Evolutionary conservation across 2,888 invertebrate genomes (phyloP).

Genomic region (Pecten maximus): DNA sequence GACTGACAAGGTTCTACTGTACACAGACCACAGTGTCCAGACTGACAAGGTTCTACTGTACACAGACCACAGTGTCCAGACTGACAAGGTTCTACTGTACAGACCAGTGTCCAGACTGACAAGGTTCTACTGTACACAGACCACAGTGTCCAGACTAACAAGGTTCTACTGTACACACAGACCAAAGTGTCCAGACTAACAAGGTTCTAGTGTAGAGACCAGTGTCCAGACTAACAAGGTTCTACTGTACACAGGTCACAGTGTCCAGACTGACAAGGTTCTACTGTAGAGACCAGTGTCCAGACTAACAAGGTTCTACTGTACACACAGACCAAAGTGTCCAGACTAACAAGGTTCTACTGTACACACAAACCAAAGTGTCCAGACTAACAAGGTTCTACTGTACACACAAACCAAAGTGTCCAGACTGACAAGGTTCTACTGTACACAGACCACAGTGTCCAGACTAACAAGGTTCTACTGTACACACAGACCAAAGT

Average conservation of each 20-base stretch:
- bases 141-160: background rate
- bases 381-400: background rate
- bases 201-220: background rate
- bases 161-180: constrained; percentile 5
- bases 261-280: background rate
- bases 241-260: background rate
- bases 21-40: background rate
- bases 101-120: background rate
- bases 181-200: background rate
- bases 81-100: background rate
- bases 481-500: background rate
- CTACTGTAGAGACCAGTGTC: background rate
- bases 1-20: background rate
- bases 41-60: background rate
- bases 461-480: background rate
- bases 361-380: background rate
- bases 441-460: background rate
- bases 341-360: background rate
- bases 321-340: background rate
- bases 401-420: constrained; percentile 1
- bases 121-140: background rate
- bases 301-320: background rate
- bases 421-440: too few relatives aligned
- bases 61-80: background rate
- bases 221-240: background rate